Base-by-base conservation (phyloP, 2,797 vertebrate genomes). In the Ctenopoma kingsleyae region DNA sequence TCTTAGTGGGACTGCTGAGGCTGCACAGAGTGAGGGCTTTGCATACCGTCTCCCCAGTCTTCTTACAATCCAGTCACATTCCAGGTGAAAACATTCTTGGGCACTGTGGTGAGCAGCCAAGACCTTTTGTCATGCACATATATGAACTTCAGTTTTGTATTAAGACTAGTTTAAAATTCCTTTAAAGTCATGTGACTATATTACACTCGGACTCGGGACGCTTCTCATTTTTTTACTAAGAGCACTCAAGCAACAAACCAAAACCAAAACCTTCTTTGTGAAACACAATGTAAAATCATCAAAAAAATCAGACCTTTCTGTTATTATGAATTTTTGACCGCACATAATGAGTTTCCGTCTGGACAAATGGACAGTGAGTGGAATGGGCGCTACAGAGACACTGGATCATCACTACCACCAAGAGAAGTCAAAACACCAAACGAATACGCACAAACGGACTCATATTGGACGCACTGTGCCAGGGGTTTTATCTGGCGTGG, bases 391-490 rank as follows among this genome's bases (percentile, higher is more conserved):
- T 27, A 22, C 13, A 3, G 52, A 56, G 48, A 60, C 62, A 47
- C 38, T 8, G 17, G 46, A 43, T 62, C 52, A 4, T 40, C 73
- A 27, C 54, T 43, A 64, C 67, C 66, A 60, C 54, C 62, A 16
- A 19, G 48, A 67, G 40, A 43, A 53, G 40, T 55, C 51, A 47
- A 71, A 68, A 83, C 69, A 69, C 41, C 0, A 35, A 66, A 74
- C 79, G 81, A 71, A 84, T 85, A 69, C 54, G 27, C 25, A 76
- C 10, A 54, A 15, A 51, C 7, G 8, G 43, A 64, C 20, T 55
- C 2, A 16, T 32, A 46, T 23, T 22, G 17, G 35, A 47, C 43
- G 35, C 32, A 59, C 67, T 49, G 58, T 48, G 67, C 48, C 38
- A 0, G n/a, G n/a, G 32, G 32, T 68, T 43, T 63, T 15, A 35